Percentiles rank a stretch among this genome's conserved stretches.
Evolutionary conservation across 2,113 vertebrate species (phyloP).

Genomic region (Gnathonemus longibarbis): DNA sequence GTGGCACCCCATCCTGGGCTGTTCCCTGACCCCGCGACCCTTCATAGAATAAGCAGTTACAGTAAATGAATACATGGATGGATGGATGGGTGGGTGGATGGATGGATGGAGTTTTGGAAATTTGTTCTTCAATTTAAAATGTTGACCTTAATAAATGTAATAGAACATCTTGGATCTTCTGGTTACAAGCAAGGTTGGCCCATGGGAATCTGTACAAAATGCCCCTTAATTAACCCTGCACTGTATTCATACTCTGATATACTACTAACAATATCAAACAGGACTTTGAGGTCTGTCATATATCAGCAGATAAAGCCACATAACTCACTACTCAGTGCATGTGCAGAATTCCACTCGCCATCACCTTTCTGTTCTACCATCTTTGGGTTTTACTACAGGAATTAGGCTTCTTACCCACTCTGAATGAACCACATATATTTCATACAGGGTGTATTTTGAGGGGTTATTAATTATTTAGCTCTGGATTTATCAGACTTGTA

Average conservation of each 20-base stretch:
- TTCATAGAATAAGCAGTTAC: neutral
- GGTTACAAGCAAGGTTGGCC: neutral
- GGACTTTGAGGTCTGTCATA: neutral
- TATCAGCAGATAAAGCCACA: neutral
- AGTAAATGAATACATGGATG: neutral
- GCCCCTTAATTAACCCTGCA: neutral
- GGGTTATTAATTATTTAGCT: neutral
- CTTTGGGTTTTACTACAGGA: neutral
- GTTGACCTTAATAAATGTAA: neutral
- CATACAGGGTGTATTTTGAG: neutral
- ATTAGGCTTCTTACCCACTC: neutral
- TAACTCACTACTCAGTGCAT: neutral
- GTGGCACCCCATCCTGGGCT: neutral
- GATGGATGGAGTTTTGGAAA: neutral
- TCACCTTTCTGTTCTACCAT: neutral
- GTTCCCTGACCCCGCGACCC: neutral
- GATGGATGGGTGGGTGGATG: neutral
- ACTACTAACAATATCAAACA: neutral
- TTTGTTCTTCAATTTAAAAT: neutral
- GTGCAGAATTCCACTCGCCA: neutral
- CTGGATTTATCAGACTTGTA: slow-evolving; percentile 2
- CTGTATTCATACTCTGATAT: neutral
- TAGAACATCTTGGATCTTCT: neutral
- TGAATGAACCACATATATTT: neutral
- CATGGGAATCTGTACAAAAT: neutral